These are phyloP conservation scores for Adineta ricciae DNA, from an alignment of 2,888 invertebrate genomes.

Conservation along the genomic window DNA sequence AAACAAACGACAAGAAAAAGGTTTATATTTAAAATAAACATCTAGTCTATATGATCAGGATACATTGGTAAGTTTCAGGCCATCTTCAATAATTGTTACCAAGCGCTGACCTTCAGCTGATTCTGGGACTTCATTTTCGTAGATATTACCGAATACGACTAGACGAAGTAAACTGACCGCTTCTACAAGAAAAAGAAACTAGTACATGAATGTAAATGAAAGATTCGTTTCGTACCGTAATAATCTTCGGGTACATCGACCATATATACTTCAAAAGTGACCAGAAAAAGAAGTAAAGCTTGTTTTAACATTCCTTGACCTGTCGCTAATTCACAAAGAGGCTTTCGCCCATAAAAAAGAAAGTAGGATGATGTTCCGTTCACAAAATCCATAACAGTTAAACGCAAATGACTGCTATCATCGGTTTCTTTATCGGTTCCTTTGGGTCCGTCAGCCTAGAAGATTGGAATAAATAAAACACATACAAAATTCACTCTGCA, in stretches of 20 bases:
- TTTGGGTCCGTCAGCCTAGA: neutral
- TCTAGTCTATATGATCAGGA: neutral
- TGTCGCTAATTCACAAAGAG: constrained; percentile 13
- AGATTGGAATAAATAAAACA: neutral
- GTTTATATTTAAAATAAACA: neutral
- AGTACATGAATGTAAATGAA: neutral
- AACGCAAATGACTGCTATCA: constrained; percentile 8
- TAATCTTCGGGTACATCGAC: constrained; percentile 13
- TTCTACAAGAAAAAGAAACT: neutral
- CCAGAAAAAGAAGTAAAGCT: constrained; percentile 10
- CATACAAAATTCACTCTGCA: too few species aligned
- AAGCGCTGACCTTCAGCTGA: neutral
- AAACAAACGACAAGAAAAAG: neutral
- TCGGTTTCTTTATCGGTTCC: neutral
- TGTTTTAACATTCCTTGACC: constrained; percentile 16
- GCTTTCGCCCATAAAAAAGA: constrained; percentile 20
- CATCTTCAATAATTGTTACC: neutral
- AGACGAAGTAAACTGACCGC: constrained; percentile 1
- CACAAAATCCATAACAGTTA: constrained; percentile 17
- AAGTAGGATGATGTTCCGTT: constrained; percentile 19
- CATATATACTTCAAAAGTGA: constrained; percentile 11
- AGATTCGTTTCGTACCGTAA: neutral
- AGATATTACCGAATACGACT: neutral
- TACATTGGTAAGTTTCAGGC: neutral
- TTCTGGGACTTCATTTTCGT: constrained; percentile 18